Evolutionary conservation across 2,797 vertebrate species (phyloP), one percentile per base, ranked within the genome.

Genomic region (Clarias platycephalus): DNA sequence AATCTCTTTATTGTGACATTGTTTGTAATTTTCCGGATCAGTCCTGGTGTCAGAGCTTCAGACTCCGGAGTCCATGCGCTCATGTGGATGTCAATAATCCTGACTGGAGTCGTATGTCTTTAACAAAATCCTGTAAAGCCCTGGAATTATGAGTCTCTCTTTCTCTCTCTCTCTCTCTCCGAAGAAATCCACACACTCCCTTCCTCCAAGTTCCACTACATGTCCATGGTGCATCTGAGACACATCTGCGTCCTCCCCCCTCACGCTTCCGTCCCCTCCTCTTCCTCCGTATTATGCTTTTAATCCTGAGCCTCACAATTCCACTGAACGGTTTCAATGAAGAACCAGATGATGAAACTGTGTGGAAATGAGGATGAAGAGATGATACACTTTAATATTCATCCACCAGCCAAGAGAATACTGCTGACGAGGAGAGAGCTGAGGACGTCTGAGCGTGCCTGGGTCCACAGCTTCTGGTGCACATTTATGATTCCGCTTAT

Each of bases 301-400:
- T 18, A 63, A 37, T 15, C 60, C 22, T 20, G 15, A 26, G 49
- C 5, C 8, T 34, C 2, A 28, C 63, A 24, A 37, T 13, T 1
- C 31, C 34, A 7, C 13, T 9, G 16, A 22, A 40, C 20, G 1
- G 2, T 13, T 7, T 40, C 34, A 37, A 3, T 60, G 55, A n/a
- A 66, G 37, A 80, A 44, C n/a, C 20, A 12, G 8, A 20, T 85
- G 84, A 85, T 81, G 71, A 85, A 85, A 85, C 62, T 6, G 24
- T 63, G 70, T 26, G 31, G 26, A 76, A 34, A 22, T 22, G 26
- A 7, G 53, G 72, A 58, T 58, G 74, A 57, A 76, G 26, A 34
- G 18, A 53, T 53, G 71, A 58, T 57, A 1, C 28, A 4, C 28
- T 76, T 76, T 57, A 31, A 75, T 44, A 44, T 31, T 74, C 44